Evolutionary conservation across 1,140 invertebrate genomes (phyloP), one percentile per base, ranked within the genome.

Genomic region (Grapholita molesta): DNA sequence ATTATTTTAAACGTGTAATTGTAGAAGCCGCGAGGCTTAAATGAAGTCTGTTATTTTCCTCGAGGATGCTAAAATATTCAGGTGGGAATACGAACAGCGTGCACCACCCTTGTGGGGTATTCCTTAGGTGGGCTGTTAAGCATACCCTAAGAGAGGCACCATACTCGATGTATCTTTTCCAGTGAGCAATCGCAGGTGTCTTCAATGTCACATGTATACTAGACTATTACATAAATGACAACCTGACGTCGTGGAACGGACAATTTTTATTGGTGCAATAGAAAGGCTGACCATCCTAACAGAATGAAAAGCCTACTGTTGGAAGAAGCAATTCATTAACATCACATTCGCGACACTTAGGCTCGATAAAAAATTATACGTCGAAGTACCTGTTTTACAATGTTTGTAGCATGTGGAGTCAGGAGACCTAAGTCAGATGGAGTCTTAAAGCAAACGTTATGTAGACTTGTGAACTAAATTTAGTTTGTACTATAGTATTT

Each of bases 11-110:
- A 75, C 67, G 38, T 70, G 71, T 79, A 82, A 86, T 87, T 84
- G 80, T 78, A 52, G 70, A 81, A 82, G 73, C 71, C 64, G 30
- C 52, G 65, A 72, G 73, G 74, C 61, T 64, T 68, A 73, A 35
- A 21, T 53, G 42, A 69, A 78, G 80, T 75, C 82, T 88, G 73
- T 89, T 88, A 88, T 90, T 90, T 88, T 69, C 71, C 76, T 64
- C 67, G 76, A 67, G 70, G 69, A 70, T 77, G 76, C 72, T 89
- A 68, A 88, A 91, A 85, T 86, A 89, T 89, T 91, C 84, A 89
- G 77, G 75, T 88, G 84, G 77, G 86, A 88, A 90, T 75, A 68
- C 48, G 68, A 64, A 68, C 64, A 70, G 74, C 70, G 73, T 71
- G 61, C 68, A 66, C 71, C 76, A 73, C 69, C 72, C 66, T 64